A percentile compares a stretch with the other conserved stretches of the same genome.
Evolutionary conservation across 2,797 vertebrate species (phyloP).

Genomic region (Buceros bicornis): DNA sequence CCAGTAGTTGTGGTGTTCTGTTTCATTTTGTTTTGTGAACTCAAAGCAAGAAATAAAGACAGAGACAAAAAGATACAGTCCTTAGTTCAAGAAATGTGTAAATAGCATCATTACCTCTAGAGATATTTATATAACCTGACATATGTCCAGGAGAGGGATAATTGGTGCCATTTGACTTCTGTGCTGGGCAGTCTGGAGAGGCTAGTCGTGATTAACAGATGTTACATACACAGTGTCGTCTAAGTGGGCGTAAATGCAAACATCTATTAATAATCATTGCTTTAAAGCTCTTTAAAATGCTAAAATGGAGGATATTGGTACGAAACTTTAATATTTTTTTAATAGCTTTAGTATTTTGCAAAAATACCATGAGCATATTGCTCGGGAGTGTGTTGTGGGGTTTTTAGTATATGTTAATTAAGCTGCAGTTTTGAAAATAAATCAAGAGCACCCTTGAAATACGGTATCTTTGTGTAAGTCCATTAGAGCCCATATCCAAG

Average conservation of each 20-base stretch:
- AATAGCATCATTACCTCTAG: background rate
- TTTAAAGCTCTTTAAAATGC: background rate
- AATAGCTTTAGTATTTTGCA: background rate
- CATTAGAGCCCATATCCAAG: background rate
- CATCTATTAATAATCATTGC: background rate
- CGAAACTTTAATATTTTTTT: background rate
- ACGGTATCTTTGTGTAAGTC: accelerated
- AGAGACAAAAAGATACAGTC: background rate
- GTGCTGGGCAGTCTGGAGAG: background rate
- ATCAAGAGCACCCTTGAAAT: background rate
- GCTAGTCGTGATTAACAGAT: background rate
- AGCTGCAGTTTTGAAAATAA: background rate
- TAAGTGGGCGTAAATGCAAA: background rate
- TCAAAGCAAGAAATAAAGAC: background rate
- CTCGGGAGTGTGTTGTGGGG: background rate
- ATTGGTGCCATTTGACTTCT: background rate
- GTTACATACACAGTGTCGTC: background rate
- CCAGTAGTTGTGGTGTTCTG: accelerated
- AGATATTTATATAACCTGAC: background rate
- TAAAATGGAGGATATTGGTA: background rate
- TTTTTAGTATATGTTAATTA: background rate
- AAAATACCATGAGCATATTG: background rate
- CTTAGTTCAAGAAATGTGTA: background rate
- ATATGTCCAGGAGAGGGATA: background rate
- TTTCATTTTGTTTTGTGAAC: background rate